phyloP scores from a whole-genome alignment of 2,888 invertebrate genomes.

The Lasioglossum pauxillum region DNA sequence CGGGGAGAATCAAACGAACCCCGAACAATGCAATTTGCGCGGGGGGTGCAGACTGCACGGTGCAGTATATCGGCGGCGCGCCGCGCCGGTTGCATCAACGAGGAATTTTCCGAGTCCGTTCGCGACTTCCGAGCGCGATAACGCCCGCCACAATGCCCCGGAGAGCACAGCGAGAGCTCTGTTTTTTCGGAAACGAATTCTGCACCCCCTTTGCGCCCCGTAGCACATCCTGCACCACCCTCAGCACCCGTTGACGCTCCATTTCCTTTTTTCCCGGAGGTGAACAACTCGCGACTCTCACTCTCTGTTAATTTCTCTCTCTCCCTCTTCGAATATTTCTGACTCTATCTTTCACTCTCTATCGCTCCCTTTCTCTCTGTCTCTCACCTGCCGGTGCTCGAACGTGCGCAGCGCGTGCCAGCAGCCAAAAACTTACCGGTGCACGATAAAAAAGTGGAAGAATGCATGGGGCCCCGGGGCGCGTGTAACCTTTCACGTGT shows the following conservation, averaged over 20 bases:
- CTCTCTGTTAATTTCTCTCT: background rate
- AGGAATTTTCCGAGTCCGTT: slow-evolving; percentile 26
- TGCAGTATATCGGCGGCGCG: background rate
- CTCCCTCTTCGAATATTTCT: background rate
- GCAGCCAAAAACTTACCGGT: slow-evolving; percentile 60
- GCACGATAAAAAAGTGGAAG: slow-evolving; percentile 73
- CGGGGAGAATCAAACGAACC: slow-evolving; percentile 31
- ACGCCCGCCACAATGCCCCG: slow-evolving; percentile 42
- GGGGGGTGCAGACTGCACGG: background rate
- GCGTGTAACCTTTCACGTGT: slow-evolving; percentile 25
- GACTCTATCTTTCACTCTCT: slow-evolving; percentile 26
- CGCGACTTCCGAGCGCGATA: slow-evolving; percentile 59
- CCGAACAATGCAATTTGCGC: slow-evolving; percentile 56
- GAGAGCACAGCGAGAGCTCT: slow-evolving; percentile 35
- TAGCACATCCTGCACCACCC: background rate
- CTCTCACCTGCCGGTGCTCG: slow-evolving; percentile 75
- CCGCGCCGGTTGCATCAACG: background rate
- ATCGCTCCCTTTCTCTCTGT: slow-evolving; percentile 41
- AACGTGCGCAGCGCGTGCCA: slow-evolving; percentile 78
- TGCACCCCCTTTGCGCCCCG: background rate
- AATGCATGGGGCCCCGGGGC: slow-evolving; percentile 59
- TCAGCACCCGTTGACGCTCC: slow-evolving; percentile 34
- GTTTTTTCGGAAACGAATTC: slow-evolving; percentile 53
- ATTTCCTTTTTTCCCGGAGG: slow-evolving; percentile 49
- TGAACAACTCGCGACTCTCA: slow-evolving; percentile 59